Evolutionary conservation across 53 echinoderm and acorn worm genomes (phyloP), one percentile per base, ranked within the genome.

Genomic region (Holothuria leucospilota): DNA sequence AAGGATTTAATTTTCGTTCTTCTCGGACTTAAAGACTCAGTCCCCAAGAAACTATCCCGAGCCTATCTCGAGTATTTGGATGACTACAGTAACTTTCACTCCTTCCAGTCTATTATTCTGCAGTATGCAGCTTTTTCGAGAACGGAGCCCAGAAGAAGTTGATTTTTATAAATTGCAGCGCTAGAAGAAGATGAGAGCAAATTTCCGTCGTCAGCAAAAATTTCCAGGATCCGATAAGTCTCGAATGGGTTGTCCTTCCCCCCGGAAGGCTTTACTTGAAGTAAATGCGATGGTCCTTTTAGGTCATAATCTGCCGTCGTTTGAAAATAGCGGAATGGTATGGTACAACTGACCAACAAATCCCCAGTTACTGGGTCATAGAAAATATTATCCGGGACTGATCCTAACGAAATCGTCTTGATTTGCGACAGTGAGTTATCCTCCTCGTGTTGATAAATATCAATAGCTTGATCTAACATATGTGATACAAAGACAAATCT

Each of bases 191-290:
- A 20, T 2, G 82, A 82, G 2, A 63, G 82, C 4, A 82, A 63
- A 10, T 38, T 39, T 16, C 82, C 82, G 41, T 82, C 82, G 26
- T 82, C 82, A 20, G 82, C 82, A 64, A 82, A 82, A 34, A 64
- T 5, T 38, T 82, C 82, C 16, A 23, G 10, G 23, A 82, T 62
- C 16, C 62, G 11, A 39, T 39, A 63, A 13, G 39, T 34, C 62
- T 38, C 20, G 40, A 63, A 82, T 11, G 82, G 82, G 24, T 82
- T 30, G 15, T 30, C 29, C 29, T 29, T 29, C 20, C 65, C 41
- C 8, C 63, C 62, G 18, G 39, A 24, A 12, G 82, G 82, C 26
- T 49, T 82, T 39, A 82, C 39, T 60, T 63, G 63, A 41, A 82
- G 63, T 20, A 82, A 39, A 64, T 64, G 82, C 39, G 82, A 82